phyloP scores from a whole-genome alignment of 1,140 invertebrate genomes.

The Antheraea pernyi region DNA sequence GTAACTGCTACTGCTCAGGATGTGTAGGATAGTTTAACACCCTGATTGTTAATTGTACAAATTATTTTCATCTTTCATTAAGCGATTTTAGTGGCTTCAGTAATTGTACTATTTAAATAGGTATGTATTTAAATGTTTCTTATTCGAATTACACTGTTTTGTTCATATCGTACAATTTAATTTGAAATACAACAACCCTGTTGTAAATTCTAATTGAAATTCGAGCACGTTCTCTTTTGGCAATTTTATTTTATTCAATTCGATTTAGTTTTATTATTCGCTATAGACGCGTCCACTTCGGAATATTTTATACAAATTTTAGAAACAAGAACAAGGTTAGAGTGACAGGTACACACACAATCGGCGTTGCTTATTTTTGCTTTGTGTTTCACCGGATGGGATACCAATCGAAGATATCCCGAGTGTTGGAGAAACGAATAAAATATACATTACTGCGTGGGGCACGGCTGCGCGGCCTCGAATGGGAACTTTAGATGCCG shows the following conservation, averaged over 20 bases:
- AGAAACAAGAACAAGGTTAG: slow-evolving; percentile 71
- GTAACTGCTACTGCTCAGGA: no score
- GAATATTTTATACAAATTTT: slow-evolving; percentile 79
- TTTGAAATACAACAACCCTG: neutral
- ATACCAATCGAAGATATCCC: slow-evolving; percentile 58
- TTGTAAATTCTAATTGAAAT: slow-evolving; percentile 26
- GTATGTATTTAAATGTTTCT: no score
- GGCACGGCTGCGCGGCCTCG: slow-evolving; percentile 43
- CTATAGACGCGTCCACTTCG: slow-evolving; percentile 49
- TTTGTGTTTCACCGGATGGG: slow-evolving; percentile 65
- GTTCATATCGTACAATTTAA: neutral
- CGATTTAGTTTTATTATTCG: slow-evolving; percentile 49
- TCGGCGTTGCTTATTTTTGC: slow-evolving; percentile 68
- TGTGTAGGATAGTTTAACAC: no score
- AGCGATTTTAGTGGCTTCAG: no score
- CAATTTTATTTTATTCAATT: slow-evolving; percentile 37
- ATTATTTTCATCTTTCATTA: no score
- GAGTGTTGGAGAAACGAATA: slow-evolving; percentile 65
- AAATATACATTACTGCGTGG: slow-evolving; percentile 65
- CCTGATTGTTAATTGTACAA: no score
- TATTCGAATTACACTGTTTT: no score
- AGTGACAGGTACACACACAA: slow-evolving; percentile 76
- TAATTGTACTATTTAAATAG: no score
- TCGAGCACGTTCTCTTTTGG: slow-evolving; percentile 29
- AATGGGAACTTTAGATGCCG: slow-evolving; percentile 61